These are phyloP conservation scores for Harpagus bidentatus DNA, from an alignment of 2,113 vertebrate genomes.

Conservation along the genomic window DNA sequence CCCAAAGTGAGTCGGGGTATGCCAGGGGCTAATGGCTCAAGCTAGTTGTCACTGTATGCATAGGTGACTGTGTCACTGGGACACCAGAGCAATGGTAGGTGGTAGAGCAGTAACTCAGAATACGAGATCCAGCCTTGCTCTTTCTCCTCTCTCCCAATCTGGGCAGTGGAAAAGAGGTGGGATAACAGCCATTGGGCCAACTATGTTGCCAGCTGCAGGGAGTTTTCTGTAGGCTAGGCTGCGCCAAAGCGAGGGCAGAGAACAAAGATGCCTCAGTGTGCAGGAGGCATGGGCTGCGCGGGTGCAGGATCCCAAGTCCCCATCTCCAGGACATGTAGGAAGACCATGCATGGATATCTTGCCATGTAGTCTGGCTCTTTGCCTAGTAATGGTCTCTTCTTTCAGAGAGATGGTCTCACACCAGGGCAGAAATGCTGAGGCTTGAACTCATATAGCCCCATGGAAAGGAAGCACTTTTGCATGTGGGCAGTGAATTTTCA, in stretches of 20 bases:
- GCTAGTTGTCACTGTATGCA: background rate
- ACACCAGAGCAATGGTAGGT: accelerated
- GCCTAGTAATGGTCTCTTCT: background rate
- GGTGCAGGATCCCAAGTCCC: background rate
- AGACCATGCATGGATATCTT: constrained; percentile 5
- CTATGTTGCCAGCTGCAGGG: background rate
- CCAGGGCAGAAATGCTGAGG: background rate
- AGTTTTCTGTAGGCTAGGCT: background rate
- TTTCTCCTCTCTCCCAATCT: background rate
- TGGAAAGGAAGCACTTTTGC: constrained; percentile 2
- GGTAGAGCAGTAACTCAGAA: background rate
- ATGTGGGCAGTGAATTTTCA: constrained; percentile 47
- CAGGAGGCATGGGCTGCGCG: background rate
- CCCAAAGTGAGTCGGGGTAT: accelerated
- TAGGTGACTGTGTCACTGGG: background rate
- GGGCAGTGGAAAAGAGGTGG: background rate
- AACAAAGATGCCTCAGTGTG: background rate
- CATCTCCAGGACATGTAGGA: background rate
- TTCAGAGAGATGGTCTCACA: background rate
- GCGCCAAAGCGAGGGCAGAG: background rate
- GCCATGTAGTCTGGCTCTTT: background rate
- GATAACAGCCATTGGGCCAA: background rate
- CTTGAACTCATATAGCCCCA: background rate
- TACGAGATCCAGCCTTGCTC: background rate
- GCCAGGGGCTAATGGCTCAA: background rate